A percentile compares a stretch with the other conserved stretches of the same genome.
Conservation (phyloP, 1,140 invertebrate genomes). For the Chironomus striatipennis region DNA sequence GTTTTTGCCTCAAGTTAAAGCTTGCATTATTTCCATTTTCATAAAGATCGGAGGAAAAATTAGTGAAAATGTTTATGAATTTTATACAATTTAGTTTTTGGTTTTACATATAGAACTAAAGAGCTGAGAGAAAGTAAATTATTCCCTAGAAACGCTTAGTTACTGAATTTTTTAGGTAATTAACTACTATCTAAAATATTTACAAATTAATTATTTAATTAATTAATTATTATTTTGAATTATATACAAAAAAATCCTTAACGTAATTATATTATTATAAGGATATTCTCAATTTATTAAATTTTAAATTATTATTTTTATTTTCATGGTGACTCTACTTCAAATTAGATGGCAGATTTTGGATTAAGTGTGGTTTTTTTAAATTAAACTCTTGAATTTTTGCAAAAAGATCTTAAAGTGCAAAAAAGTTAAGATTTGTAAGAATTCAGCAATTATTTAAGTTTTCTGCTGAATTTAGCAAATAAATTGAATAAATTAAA, state of each 20-base stretch:
- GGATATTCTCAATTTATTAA: not conserved
- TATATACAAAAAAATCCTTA: not conserved
- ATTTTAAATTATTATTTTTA: not conserved
- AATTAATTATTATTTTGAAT: not conserved
- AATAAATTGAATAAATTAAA: too few species aligned
- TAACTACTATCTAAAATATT: not conserved
- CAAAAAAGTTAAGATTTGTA: too few species aligned
- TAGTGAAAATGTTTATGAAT: conserved; percentile 8
- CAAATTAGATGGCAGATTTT: too few species aligned
- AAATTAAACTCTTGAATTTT: too few species aligned
- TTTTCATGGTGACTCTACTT: too few species aligned
- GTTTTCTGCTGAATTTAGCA: too few species aligned
- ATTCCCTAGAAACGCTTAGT: not conserved
- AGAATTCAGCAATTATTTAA: too few species aligned
- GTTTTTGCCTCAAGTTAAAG: not conserved
- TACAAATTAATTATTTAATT: not conserved
- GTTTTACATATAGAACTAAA: conserved; percentile 11
- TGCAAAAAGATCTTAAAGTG: too few species aligned
- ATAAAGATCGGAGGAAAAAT: not conserved
- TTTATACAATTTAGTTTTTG: conserved; percentile 8
- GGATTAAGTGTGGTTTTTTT: too few species aligned
- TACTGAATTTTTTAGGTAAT: not conserved
- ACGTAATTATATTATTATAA: not conserved
- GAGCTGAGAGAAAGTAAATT: not conserved
- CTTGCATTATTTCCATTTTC: not conserved